Evolutionary conservation across 2,113 vertebrate species (phyloP), one percentile per base, ranked within the genome.

Genomic region (Accipiter virgatus): DNA sequence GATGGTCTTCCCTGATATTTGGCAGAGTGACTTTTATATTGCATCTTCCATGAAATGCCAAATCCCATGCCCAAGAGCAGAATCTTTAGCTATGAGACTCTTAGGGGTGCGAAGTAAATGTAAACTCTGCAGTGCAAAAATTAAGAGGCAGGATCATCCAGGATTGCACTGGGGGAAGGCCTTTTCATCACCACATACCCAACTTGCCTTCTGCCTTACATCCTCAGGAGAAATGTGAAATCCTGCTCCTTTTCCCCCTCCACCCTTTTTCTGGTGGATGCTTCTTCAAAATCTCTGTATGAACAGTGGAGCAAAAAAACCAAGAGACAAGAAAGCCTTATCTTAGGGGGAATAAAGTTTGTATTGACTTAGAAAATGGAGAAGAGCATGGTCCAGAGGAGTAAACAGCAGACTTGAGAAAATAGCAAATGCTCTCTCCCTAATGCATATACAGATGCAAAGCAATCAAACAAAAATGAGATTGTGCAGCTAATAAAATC

Each of bases 381-480:
- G 55, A 87, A 53, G 3, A 82, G 11, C 1, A 1, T 27, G 66
- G 62, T 85, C 61, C 36, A 67, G 50, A 61, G 74, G 34, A 79
- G 5, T 45, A 75, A 87, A 83, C 31, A 88, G 74, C 34, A 94
- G 56, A 78, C 26, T 48, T 85, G 74, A 93, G 61, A 93, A 91
- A 95, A 92, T 13, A 75, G 42, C 65, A 90, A 84, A 93, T 42
- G n/a, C 10, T 80, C 40, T 89, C 58, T 88, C 34, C 79, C 45
- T 82, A 90, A 48, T 79, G 84, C 72, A 62, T 91, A 62, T n/a
- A 83, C 42, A 74, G 82, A 91, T 73, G 63, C 14, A 95, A 97
- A 95, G 90, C 91, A 94, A 96, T 94, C 86, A 94, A 83, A 93
- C 62, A 90, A 83, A 97, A 95, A 90, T 88, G 83, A 95, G 78